Percentiles rank a stretch among this genome's conserved stretches.
Conservation (phyloP, 2,888 invertebrate genomes). For the Heterodera filipjevi region DNA sequence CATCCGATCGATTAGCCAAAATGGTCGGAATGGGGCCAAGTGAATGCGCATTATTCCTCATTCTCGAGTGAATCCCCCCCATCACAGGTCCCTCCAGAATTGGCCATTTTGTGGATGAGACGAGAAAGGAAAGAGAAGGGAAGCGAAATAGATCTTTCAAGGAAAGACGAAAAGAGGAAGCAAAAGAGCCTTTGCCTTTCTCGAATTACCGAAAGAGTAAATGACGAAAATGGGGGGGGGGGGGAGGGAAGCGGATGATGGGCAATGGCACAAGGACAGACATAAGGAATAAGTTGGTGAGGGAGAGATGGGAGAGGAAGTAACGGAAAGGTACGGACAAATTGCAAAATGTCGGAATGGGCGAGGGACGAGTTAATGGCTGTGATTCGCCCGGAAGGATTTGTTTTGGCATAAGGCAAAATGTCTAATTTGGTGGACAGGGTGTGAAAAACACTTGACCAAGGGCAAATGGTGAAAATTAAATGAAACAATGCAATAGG, state of each 20-base stretch:
- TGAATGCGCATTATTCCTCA: conserved; percentile 10
- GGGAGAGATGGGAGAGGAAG: neutral
- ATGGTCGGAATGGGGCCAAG: conserved; percentile 9
- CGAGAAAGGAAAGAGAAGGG: neutral
- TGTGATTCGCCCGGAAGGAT: neutral
- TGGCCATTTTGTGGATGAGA: conserved; percentile 6
- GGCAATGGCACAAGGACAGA: neutral
- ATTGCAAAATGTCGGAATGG: neutral
- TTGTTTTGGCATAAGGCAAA: neutral
- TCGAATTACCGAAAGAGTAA: conserved; percentile 6
- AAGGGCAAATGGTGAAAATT: neutral
- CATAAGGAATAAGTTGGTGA: neutral
- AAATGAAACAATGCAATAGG: neutral
- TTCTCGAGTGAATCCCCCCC: neutral
- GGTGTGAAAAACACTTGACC: conserved; percentile 7
- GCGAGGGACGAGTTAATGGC: neutral
- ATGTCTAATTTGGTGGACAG: neutral
- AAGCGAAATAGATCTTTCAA: neutral
- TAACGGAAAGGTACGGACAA: neutral
- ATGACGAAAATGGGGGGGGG: neutral
- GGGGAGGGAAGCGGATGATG: neutral
- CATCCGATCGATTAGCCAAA: conserved; percentile 16
- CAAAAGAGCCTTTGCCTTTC: conserved; percentile 11
- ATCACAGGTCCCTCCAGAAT: neutral
- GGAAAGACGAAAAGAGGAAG: neutral